Evolutionary conservation across 2,113 vertebrate genomes (phyloP), one percentile per base, ranked within the genome.

Genomic region (Hippocampus comes): DNA sequence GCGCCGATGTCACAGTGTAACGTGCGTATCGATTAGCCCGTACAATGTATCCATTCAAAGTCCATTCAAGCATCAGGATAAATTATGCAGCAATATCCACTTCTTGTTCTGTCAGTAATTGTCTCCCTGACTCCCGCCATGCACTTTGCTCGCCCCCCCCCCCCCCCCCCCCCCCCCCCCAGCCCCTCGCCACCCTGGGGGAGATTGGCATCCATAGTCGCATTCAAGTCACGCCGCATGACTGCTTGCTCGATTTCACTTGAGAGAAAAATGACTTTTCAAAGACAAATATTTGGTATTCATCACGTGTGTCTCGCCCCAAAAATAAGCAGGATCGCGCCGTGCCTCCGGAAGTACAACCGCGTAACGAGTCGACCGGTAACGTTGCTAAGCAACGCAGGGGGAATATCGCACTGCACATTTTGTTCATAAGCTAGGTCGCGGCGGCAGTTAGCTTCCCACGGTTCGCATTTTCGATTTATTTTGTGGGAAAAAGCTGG

Each of bases 61-160:
- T 66, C 82, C 82, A 82, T 76, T 81, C 72, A 59, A 59, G 72
- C 75, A 68, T 63, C 71, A 81, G 76, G 66, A 77, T 82, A 21
- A 55, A 78, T 81, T 85, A 86, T 84, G 82, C 76, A 83, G 71
- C 43, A 72, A 81, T 72, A 84, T 82, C 79, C 63, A 77, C 84
- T 87, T 80, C 89, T 90, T 88, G 86, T 73, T 76, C 64, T 82
- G 87, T 86, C 90, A 91, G 89, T 88, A 84, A 72, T 71, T 61
- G n/a, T 8, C 61, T 27, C 67, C 23, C 9, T 61, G 46, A 34
- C 53, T 60, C 56, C 17, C 56, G 67, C 25, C 75, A 34, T 49
- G 59, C 66, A 77, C 46, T 83, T 83, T 76, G 70, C 55, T 76
- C 48, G 61, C 69, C 18, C 67, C 71, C 79, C 72, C 38, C 30